Conservation (phyloP, 2,797 vertebrate genomes). For the Chaenodraco wilsoni region DNA sequence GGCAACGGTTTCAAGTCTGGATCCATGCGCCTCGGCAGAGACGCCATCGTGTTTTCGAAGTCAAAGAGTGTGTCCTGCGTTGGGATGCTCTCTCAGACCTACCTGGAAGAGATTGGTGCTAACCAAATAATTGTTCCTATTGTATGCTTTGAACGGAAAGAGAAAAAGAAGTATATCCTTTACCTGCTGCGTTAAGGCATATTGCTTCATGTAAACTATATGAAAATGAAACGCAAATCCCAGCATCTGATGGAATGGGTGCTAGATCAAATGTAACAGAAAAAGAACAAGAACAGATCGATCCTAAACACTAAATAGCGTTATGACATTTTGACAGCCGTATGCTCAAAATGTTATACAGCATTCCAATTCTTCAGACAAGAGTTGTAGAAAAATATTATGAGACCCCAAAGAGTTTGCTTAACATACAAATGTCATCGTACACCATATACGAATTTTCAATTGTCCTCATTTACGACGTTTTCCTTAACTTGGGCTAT, state of each 20-base stretch:
- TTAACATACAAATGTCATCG: not conserved
- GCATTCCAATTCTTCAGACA: too few relatives aligned
- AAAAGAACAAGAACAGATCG: too few relatives aligned
- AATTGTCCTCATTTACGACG: not conserved
- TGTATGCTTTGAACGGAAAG: constrained; percentile 77
- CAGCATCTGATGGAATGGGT: too few relatives aligned
- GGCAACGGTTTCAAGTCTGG: constrained; percentile 98
- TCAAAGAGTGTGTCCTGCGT: constrained; percentile 85
- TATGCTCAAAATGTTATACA: too few relatives aligned
- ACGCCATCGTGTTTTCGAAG: constrained; percentile 94
- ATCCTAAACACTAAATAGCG: too few relatives aligned
- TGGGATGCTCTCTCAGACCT: constrained; percentile 94
- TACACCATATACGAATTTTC: not conserved
- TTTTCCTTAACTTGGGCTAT: constrained; percentile 66
- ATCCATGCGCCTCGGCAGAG: constrained; percentile 95
- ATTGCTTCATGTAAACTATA: not conserved
- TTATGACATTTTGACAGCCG: too few relatives aligned
- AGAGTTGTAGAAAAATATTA: too few relatives aligned
- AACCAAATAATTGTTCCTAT: constrained; percentile 92
- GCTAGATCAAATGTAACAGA: too few relatives aligned
- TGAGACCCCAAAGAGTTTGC: not conserved
- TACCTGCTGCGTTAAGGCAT: not conserved
- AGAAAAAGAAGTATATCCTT: constrained; percentile 89
- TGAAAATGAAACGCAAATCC: too few relatives aligned
- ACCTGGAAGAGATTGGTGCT: constrained; percentile 84